phyloP scores from a whole-genome alignment of 2,113 vertebrate species.

The Gymnobelideus leadbeateri region DNA sequence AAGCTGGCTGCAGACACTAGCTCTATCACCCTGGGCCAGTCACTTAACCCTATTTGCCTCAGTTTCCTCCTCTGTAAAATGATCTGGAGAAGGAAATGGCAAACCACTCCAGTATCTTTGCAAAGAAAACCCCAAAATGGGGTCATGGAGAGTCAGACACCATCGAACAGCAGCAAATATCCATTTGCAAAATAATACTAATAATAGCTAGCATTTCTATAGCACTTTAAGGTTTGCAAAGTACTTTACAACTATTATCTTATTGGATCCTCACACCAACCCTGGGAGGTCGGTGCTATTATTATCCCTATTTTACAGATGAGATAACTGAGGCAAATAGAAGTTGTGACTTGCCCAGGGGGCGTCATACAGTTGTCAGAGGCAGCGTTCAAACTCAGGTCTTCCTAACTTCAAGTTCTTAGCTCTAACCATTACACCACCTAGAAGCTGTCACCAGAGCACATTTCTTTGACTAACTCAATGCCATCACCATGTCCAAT shows the following conservation, averaged over 20 bases:
- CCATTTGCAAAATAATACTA: neutral
- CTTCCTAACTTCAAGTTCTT: neutral
- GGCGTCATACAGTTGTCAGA: neutral
- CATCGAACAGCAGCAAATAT: neutral
- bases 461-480: neutral
- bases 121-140: neutral
- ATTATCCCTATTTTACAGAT: neutral
- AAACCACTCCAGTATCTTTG: neutral
- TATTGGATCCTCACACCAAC: neutral
- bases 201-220: neutral
- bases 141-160: neutral
- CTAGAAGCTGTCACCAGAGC: neutral
- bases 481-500: neutral
- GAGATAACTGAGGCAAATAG: neutral
- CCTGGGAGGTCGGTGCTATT: neutral
- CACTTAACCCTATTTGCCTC: neutral
- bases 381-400: neutral
- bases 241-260: neutral
- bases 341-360: neutral
- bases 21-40: neutral
- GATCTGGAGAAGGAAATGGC: neutral
- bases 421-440: neutral
- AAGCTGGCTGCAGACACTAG: neutral
- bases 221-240: neutral
- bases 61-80: neutral